These are phyloP conservation scores for Eupithecia vulgata DNA, from an alignment of 2,888 invertebrate species.

Conservation along the genomic window DNA sequence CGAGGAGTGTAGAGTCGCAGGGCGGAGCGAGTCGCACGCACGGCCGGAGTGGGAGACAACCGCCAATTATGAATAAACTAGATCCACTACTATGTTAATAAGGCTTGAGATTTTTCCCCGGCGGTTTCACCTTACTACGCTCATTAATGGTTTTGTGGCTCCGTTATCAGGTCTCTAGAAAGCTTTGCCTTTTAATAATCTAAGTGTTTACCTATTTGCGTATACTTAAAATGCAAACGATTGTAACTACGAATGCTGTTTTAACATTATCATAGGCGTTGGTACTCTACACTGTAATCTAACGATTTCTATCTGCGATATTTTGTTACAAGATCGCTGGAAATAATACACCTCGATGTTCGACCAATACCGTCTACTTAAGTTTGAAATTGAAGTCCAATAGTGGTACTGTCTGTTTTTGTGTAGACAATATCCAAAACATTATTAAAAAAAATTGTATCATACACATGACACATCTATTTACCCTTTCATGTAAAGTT, in stretches of 20 bases:
- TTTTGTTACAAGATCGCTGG: background rate
- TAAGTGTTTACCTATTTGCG: slow-evolving; percentile 33
- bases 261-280: background rate
- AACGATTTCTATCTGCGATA: slow-evolving; percentile 14
- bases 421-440: background rate
- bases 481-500: too few relatives aligned
- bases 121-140: slow-evolving; percentile 77
- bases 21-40: slow-evolving; percentile 55
- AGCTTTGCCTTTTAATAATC: slow-evolving; percentile 56
- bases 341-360: background rate
- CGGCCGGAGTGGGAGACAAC: slow-evolving; percentile 68
- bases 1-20: slow-evolving; percentile 50
- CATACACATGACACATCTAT: too few relatives aligned
- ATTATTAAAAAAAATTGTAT: too few relatives aligned
- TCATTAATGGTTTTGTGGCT: slow-evolving; percentile 78
- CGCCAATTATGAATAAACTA: slow-evolving; percentile 82
- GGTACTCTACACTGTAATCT: slow-evolving; percentile 9
- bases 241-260: slow-evolving; percentile 25
- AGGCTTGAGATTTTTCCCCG: slow-evolving; percentile 78
- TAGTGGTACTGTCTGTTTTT: background rate
- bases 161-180: slow-evolving; percentile 71
- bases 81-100: slow-evolving; percentile 81
- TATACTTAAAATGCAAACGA: slow-evolving; percentile 31
- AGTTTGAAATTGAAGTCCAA: background rate
- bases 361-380: background rate